Percentiles rank a stretch among this genome's conserved stretches.
Evolutionary conservation across 2,888 invertebrate species (phyloP).

Genomic region (Microplitis deprimator): DNA sequence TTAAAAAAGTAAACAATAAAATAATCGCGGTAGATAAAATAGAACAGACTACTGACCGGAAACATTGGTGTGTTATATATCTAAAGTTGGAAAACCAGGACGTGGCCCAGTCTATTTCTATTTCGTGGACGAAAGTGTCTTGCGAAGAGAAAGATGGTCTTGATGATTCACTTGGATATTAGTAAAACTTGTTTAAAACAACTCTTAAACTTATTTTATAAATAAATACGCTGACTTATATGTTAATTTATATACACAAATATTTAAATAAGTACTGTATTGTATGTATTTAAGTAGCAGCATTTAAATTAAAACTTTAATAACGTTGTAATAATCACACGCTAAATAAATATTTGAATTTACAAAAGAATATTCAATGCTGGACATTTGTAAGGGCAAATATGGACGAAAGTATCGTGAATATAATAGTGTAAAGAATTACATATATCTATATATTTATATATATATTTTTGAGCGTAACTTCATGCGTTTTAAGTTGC

Average conservation of each 20-base stretch:
- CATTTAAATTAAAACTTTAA: too few species aligned
- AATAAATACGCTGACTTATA: background rate
- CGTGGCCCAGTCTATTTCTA: slow-evolving; percentile 58
- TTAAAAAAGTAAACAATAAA: background rate
- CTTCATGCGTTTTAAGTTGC: slow-evolving; percentile 15
- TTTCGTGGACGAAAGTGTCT: slow-evolving; percentile 51
- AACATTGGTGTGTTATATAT: slow-evolving; percentile 16
- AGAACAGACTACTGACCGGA: slow-evolving; percentile 24
- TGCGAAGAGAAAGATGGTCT: slow-evolving; percentile 25
- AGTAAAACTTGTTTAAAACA: slow-evolving; percentile 41
- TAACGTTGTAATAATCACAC: too few species aligned
- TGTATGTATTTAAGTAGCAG: too few species aligned
- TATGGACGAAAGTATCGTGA: too few species aligned
- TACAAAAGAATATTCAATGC: too few species aligned
- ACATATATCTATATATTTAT: too few species aligned
- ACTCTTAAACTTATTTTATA: slow-evolving; percentile 20
- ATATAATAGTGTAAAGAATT: too few species aligned
- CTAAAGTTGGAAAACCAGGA: slow-evolving; percentile 38
- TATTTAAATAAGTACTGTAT: background rate
- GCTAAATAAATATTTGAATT: too few species aligned
- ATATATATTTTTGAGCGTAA: background rate
- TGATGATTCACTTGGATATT: slow-evolving; percentile 46
- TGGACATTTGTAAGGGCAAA: too few species aligned
- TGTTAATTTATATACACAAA: slow-evolving; percentile 1
- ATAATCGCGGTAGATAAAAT: background rate